Base-by-base conservation (phyloP, 2,888 invertebrate species). In the Latrodectus elegans region DNA sequence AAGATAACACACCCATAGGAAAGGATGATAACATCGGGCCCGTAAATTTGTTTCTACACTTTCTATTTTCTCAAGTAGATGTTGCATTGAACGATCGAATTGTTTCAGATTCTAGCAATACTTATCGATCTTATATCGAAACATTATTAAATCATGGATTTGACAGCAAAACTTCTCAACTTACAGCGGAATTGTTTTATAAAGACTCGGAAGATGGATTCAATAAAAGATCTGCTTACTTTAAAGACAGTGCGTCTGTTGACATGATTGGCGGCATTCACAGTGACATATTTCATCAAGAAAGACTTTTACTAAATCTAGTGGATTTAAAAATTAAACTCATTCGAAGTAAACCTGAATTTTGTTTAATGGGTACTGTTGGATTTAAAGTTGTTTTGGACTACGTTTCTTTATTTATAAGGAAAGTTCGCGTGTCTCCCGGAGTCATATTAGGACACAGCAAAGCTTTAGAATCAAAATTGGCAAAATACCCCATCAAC, bases 381-480 rank as follows among this genome's bases (percentile, higher is more conserved):
- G 74, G 38, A 8, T 80, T 80, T 38, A 90, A 89, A 84, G 67
- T 90, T 8, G 84, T 89, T 26, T 65, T 91, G 10, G 51, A 89
- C 8, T 89, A 90, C 49, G 90, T 89, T 1, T 76, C 73, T 17
- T 84, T 91, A 12, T 84, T 88, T 77, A 89, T 91, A 6, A 26
- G 90, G 22, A 89, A 88, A 73, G 89, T 90, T 11, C 49, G 76
- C 17, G 60, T 90, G 4, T 90, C 84, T 6, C 91, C 91, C 0
- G 89, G 88, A 1, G 88, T 92, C 8, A 52, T 91, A 17, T 22
- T 91, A 49, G 85, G 76, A 10, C 76, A 76, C 26, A 65, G 38
- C 1, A 86, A 76, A 53, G 65, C 71, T 53, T 76, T 76, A 75
- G 11, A 71, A 51, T 70, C 53, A 65, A 49, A 22, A 2, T 75